phyloP scores from a whole-genome alignment of 2,888 invertebrate genomes.

The Oscheius sp. region DNA sequence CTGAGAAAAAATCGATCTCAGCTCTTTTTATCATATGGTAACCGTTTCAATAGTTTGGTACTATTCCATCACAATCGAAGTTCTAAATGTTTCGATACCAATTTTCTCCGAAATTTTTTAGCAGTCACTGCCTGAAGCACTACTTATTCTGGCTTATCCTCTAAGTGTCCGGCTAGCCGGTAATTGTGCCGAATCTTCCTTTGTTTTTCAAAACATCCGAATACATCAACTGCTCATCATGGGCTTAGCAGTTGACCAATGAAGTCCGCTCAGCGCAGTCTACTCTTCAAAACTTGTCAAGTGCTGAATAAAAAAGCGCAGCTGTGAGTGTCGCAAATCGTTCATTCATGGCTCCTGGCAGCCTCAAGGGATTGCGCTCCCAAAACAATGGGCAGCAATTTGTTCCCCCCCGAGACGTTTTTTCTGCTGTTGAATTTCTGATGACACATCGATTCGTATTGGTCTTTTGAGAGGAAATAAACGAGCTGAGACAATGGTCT shows the following conservation, averaged over 20 bases:
- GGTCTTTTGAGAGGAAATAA: not conserved
- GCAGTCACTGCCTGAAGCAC: not conserved
- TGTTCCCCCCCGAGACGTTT: not conserved
- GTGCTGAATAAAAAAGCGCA: not conserved
- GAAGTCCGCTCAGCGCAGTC: too few relatives aligned
- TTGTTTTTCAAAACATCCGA: not conserved
- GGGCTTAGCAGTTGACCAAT: too few relatives aligned
- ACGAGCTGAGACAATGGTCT: not conserved
- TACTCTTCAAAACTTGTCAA: too few relatives aligned
- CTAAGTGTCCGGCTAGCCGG: not conserved
- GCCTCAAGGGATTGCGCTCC: slow-evolving; percentile 8
- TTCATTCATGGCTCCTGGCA: slow-evolving; percentile 21
- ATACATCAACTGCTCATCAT: not conserved
- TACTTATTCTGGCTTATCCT: slow-evolving; percentile 6
- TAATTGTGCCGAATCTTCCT: not conserved
- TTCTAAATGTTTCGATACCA: not conserved
- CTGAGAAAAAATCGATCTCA: too few relatives aligned
- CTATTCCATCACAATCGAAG: not conserved
- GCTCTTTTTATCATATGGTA: too few relatives aligned
- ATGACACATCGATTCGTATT: not conserved
- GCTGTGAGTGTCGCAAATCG: slow-evolving; percentile 18
- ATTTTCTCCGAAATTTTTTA: not conserved
- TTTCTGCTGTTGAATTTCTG: not conserved
- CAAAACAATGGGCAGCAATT: slow-evolving; percentile 8
- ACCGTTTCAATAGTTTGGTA: not conserved